Conservation (phyloP, 2,797 vertebrate species). For the Falco naumanni region DNA sequence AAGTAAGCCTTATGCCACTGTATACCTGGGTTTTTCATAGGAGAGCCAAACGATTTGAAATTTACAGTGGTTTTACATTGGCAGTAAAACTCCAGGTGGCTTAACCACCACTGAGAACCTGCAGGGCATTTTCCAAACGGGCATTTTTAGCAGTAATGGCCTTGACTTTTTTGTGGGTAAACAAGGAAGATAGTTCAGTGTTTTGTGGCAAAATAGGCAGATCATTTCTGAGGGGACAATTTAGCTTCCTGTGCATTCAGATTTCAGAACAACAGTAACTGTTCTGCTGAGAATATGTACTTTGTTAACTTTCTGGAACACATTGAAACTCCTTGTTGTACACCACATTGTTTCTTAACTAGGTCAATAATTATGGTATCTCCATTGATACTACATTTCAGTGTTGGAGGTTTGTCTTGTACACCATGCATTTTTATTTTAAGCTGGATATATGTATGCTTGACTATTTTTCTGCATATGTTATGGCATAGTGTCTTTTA, state of each 20-base stretch:
- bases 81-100: background rate
- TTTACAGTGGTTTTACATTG: background rate
- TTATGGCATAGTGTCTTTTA: background rate
- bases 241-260: background rate
- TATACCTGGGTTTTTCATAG: rapidly evolving
- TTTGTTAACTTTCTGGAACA: slow-evolving; percentile 11
- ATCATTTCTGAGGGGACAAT: background rate
- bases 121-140: background rate
- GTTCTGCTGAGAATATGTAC: background rate
- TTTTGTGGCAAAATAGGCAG: background rate
- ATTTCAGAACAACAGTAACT: background rate
- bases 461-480: background rate
- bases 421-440: background rate
- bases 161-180: background rate
- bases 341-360: background rate
- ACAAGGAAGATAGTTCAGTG: background rate
- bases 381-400: background rate
- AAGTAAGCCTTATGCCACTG: background rate
- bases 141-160: background rate
- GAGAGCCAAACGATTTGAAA: background rate
- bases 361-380: background rate
- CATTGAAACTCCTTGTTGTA: background rate
- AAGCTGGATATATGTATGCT: background rate
- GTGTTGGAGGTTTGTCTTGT: background rate
- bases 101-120: background rate